Conservation (phyloP, 2,797 vertebrate genomes). For the Galaxias olidus region DNA sequence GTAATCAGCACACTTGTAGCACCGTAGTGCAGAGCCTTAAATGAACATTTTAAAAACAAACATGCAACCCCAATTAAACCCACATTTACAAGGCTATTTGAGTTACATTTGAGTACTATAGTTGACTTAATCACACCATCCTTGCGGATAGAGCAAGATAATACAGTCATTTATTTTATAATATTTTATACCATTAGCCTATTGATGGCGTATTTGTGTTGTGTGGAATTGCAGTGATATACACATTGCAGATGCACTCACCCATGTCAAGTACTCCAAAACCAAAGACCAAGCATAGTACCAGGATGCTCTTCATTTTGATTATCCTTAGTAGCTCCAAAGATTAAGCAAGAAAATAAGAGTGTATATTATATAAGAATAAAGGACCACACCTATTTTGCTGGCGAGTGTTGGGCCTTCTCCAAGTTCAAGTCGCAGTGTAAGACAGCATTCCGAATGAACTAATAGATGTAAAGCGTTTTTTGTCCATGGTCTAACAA, state of each 20-base stretch:
- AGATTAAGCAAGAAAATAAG: slow-evolving; percentile 8
- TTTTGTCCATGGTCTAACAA: slow-evolving; percentile 10
- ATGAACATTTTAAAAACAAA: not conserved
- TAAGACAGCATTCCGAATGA: not conserved
- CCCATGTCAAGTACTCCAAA: slow-evolving; percentile 18
- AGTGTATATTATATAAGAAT: not conserved
- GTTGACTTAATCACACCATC: no score
- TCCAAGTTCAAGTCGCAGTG: not conserved
- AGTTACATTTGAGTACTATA: no score
- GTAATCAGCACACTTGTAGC: slow-evolving; percentile 22
- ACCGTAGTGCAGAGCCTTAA: slow-evolving; percentile 23
- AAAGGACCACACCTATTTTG: not conserved
- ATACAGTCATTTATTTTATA: no score
- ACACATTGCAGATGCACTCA: slow-evolving; percentile 13
- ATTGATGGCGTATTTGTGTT: no score
- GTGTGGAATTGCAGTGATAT: not conserved
- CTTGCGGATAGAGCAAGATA: no score
- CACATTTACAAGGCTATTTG: no score
- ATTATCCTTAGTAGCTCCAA: slow-evolving; percentile 8
- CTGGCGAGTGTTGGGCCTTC: not conserved
- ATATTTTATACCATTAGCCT: no score
- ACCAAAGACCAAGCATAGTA: slow-evolving; percentile 15
- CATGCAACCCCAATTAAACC: no score
- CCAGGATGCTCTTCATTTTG: slow-evolving; percentile 26
- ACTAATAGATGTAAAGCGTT: slow-evolving; percentile 7